phyloP scores from a whole-genome alignment of 2,888 invertebrate species.

The Chironomus riparius region DNA sequence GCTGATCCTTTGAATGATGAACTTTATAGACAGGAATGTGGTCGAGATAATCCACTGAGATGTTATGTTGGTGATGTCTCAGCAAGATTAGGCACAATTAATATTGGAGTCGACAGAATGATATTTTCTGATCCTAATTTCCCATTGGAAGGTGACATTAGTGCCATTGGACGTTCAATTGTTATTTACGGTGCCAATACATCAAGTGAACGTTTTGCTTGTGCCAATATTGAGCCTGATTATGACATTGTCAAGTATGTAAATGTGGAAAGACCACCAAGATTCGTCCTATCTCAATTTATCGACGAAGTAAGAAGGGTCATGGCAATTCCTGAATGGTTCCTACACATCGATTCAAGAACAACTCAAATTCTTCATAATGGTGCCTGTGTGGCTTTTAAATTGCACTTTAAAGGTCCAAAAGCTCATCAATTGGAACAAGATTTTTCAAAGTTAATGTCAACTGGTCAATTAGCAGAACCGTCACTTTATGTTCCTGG shows the following conservation, averaged over 20 bases:
- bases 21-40: slow-evolving; percentile 78
- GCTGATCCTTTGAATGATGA: slow-evolving; percentile 83
- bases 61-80: slow-evolving; percentile 89
- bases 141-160: slow-evolving; percentile 67
- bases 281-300: slow-evolving; percentile 83
- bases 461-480: slow-evolving; percentile 61
- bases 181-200: slow-evolving; percentile 71
- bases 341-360: slow-evolving; percentile 74
- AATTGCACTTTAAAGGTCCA: slow-evolving; percentile 79
- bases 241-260: slow-evolving; percentile 83
- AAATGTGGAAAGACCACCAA: slow-evolving; percentile 75
- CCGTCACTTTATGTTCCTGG: slow-evolving; percentile 74
- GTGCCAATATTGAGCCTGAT: slow-evolving; percentile 86
- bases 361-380: slow-evolving; percentile 67
- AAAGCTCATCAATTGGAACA: slow-evolving; percentile 64
- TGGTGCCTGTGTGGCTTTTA: slow-evolving; percentile 72
- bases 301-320: slow-evolving; percentile 69
- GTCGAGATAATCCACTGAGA: slow-evolving; percentile 74
- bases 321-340: slow-evolving; percentile 84
- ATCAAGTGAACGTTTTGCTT: slow-evolving; percentile 65
- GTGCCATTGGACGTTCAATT: slow-evolving; percentile 74
- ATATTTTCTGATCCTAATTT: slow-evolving; percentile 80
- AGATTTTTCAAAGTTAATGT: slow-evolving; percentile 63
- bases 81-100: slow-evolving; percentile 71
- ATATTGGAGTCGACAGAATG: slow-evolving; percentile 65